Conservation (phyloP, 2,797 vertebrate genomes). For the Eospalax fontanierii region DNA sequence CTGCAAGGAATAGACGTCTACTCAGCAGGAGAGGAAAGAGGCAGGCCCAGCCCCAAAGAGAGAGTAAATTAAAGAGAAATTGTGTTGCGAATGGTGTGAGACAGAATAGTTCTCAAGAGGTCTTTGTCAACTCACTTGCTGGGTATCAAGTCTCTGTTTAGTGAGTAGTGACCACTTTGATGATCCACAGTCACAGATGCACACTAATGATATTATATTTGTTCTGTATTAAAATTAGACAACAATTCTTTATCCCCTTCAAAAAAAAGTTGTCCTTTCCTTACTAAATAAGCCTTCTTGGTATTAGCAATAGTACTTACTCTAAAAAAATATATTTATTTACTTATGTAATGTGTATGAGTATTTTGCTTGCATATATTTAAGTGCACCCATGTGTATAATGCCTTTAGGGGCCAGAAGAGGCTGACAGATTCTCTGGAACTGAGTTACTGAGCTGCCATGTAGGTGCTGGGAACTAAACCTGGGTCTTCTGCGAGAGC, state of each 20-base stretch:
- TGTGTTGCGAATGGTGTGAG: not conserved
- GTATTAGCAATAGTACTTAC: not conserved
- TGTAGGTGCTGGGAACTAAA: too few relatives aligned
- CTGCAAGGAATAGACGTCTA: constrained; percentile 86
- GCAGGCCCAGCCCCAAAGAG: not conserved
- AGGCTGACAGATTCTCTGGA: too few relatives aligned
- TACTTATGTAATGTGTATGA: too few relatives aligned
- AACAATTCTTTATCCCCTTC: not conserved
- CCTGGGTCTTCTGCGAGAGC: too few relatives aligned
- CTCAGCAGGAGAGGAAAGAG: not conserved
- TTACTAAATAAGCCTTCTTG: constrained; percentile 18
- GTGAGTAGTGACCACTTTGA: not conserved
- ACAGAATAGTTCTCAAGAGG: not conserved
- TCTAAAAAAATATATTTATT: too few relatives aligned
- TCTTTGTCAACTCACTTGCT: not conserved
- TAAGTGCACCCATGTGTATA: too few relatives aligned
- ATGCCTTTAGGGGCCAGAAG: too few relatives aligned
- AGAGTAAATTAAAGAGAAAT: not conserved
- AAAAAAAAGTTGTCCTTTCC: constrained; percentile 25
- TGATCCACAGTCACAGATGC: not conserved
- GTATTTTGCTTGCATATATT: too few relatives aligned
- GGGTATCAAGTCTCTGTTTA: not conserved
- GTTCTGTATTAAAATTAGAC: not conserved
- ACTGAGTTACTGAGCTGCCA: too few relatives aligned
- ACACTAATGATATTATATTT: not conserved